These are phyloP conservation scores for Halcyon chelicuti DNA, from an alignment of 2,797 vertebrate genomes.

Conservation along the genomic window DNA sequence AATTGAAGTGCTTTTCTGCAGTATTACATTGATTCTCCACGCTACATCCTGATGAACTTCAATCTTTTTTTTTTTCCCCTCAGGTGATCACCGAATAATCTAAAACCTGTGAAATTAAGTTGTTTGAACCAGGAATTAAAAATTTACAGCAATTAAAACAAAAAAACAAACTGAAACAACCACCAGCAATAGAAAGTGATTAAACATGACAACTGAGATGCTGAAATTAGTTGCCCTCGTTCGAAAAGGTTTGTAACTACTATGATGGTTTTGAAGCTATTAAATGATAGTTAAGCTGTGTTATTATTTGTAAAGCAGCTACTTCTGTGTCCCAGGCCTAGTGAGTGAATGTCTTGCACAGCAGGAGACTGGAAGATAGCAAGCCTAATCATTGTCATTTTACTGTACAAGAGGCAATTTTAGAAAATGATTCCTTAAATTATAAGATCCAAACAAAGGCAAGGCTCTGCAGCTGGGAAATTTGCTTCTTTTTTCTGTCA, in stretches of 20 bases:
- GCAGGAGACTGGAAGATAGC: conserved; percentile 16
- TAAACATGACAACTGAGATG: conserved; percentile 38
- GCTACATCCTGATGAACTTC: conserved; percentile 7
- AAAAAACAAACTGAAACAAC: conserved; percentile 46
- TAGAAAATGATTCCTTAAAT: conserved; percentile 60
- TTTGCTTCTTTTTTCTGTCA: not conserved
- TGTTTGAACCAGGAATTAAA: conserved; percentile 63
- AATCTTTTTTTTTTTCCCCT: not conserved
- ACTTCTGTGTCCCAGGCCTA: conserved; percentile 29
- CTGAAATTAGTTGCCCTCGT: conserved; percentile 41
- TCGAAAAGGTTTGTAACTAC: conserved; percentile 28
- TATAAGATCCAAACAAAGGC: conserved; percentile 54
- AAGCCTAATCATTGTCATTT: conserved; percentile 48
- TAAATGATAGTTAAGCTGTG: conserved; percentile 28
- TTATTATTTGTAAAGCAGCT: conserved; percentile 65
- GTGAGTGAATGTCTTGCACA: conserved; percentile 45
- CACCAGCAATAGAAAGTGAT: conserved; percentile 50
- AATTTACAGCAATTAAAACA: conserved; percentile 54
- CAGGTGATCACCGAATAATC: conserved; percentile 50
- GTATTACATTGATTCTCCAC: not conserved
- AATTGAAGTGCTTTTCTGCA: not conserved
- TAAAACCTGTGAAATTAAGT: conserved; percentile 62
- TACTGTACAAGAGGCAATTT: conserved; percentile 62
- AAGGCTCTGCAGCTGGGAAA: conserved; percentile 40
- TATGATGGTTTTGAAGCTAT: conserved; percentile 36